Base-by-base conservation (phyloP, 1,140 invertebrate species). In the Drosophila hydei region DNA sequence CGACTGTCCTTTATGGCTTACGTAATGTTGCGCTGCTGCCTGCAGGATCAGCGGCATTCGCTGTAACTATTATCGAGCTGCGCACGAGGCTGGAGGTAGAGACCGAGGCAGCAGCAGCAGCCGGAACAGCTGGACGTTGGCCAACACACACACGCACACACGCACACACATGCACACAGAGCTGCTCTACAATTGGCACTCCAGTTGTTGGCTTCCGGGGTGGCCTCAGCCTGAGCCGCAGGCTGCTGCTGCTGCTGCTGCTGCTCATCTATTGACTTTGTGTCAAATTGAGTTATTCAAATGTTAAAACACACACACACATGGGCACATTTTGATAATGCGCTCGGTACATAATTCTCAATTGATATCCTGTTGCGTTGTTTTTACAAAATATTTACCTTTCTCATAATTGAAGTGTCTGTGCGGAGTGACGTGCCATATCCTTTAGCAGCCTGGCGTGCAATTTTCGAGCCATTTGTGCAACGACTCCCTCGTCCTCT, bases 291-390 rank as follows among this genome's bases (percentile, higher is more conserved):
- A 85, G 81, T 85, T 85, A 85, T 85, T 85, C 78, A 62, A 71
- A 74, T 81, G 78, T 67, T 71, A 73, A 52, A 19, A 42, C 62
- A 43, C 47, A 36, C 48, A 38, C 59, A 45, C 77, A 80, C 74
- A 81, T 76, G 75, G 67, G 72, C 76, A 45, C 59, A 85, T 85
- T 85, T 84, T 70, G 79, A 73, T 85, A 83, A 83, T 83, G 79
- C 61, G 43, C 63, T 65, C 72, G 45, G 27, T 9, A 52, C 52
- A 73, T 79, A 77, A 77, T 72, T 74, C 72, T 77, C 75, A 83
- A 89, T 90, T 80, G 88, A 87, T 90, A 79, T 90, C 88, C 88
- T 90, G 88, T 90, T 88, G 88, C 88, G 88, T 90, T 90, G 88
- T 90, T 90, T 87, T 85, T 74, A 90, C 79, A 85, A 75, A 90